A percentile compares a stretch with the other conserved stretches of the same genome.
phyloP scores from a whole-genome alignment of 2,113 vertebrate genomes.

The Pungitius pungitius region DNA sequence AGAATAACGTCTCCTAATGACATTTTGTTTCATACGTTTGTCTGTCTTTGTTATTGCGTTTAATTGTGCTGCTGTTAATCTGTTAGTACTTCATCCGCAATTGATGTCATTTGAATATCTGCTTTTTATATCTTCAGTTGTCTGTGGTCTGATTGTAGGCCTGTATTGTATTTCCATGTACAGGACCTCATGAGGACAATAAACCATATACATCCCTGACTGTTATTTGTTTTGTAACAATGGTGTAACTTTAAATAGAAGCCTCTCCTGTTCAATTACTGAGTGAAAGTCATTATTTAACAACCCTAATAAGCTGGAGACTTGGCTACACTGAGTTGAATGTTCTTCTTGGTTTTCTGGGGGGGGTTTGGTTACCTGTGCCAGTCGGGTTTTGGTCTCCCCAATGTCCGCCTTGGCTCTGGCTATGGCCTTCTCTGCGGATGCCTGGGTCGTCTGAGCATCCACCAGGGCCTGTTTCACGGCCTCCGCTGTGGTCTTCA shows the following conservation, averaged over 20 bases:
- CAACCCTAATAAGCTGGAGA: neutral
- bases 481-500: slow-evolving; percentile 84
- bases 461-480: slow-evolving; percentile 87
- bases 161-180: neutral
- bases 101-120: neutral
- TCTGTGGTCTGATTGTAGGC: neutral
- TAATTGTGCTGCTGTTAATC: neutral
- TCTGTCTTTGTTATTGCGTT: neutral
- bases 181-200: neutral
- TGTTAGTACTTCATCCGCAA: neutral
- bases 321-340: neutral
- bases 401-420: slow-evolving; percentile 85
- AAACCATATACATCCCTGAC: neutral
- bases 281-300: neutral
- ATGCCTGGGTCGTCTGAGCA: slow-evolving; percentile 84
- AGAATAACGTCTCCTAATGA: neutral
- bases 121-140: neutral
- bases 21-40: neutral
- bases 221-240: neutral
- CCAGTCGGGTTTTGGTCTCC: slow-evolving; percentile 83
- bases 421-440: slow-evolving; percentile 86
- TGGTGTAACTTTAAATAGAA: slow-evolving; percentile 1
- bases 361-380: slow-evolving; percentile 69
- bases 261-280: neutral
- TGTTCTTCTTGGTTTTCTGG: neutral